Conservation (phyloP, 2,888 invertebrate species). For the Sesia apiformis region DNA sequence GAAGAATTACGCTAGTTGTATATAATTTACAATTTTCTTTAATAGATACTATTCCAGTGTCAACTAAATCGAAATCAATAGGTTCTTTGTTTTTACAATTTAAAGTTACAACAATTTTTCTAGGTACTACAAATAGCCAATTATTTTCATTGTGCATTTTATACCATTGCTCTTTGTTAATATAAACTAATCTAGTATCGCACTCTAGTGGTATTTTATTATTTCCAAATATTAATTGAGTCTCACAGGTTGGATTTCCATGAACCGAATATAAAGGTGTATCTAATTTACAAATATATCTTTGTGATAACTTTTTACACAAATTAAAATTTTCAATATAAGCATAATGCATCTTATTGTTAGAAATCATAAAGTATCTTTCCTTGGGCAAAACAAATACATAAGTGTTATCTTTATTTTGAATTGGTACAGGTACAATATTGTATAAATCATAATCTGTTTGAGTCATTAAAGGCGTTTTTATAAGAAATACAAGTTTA, state of each 20-base stretch:
- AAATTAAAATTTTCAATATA: constrained; percentile 6
- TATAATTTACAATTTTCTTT: constrained; percentile 9
- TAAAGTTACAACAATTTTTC: constrained; percentile 6
- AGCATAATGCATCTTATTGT: constrained; percentile 9
- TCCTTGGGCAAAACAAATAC: constrained; percentile 13
- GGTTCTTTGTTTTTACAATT: constrained; percentile 8
- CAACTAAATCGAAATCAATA: not conserved
- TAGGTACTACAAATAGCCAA: constrained; percentile 6
- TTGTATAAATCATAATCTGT: constrained; percentile 10
- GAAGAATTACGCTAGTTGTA: constrained; percentile 1
- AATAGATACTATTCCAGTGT: constrained; percentile 1
- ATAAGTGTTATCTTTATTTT: constrained; percentile 9
- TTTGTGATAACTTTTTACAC: constrained; percentile 7
- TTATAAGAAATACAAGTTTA: constrained; percentile 11
- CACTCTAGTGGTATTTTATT: not conserved
- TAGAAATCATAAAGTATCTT: constrained; percentile 10
- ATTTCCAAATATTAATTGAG: not conserved
- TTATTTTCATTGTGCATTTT: constrained; percentile 6
- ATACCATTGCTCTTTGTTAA: constrained; percentile 7
- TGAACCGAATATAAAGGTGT: not conserved
- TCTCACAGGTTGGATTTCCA: not conserved
- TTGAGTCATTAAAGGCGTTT: constrained; percentile 9
- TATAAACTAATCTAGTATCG: not conserved
- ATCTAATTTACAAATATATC: constrained; percentile 9
- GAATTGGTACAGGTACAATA: constrained; percentile 10